These are phyloP conservation scores for Parotocinclus haroldoi DNA, from an alignment of 2,797 vertebrate genomes.

Conservation along the genomic window DNA sequence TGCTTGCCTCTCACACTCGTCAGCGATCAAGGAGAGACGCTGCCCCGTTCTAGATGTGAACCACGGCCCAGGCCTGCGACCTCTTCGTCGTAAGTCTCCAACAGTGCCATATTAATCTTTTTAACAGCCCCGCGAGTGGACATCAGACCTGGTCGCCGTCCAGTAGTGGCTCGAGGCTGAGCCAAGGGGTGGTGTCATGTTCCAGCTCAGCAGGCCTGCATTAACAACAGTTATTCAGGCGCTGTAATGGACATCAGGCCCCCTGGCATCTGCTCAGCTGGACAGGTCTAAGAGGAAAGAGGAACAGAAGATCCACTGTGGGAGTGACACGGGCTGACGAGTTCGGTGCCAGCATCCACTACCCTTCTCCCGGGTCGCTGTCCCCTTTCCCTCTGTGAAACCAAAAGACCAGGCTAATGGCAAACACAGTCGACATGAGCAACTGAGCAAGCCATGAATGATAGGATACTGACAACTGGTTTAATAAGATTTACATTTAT, in stretches of 20 bases:
- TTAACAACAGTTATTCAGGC: constrained; percentile 59
- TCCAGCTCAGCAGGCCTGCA: constrained; percentile 47
- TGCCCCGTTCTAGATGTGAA: constrained; percentile 19
- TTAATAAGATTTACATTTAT: not conserved
- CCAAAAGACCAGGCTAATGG: not conserved
- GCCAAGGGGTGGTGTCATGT: constrained; percentile 30
- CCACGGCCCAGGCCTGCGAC: constrained; percentile 2
- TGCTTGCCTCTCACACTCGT: no score
- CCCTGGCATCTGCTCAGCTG: constrained; percentile 55
- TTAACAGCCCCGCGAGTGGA: constrained; percentile 45
- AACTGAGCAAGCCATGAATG: constrained; percentile 1
- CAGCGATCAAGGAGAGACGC: no score
- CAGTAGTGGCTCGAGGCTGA: constrained; percentile 44
- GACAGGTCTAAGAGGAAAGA: constrained; percentile 34
- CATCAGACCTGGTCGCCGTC: constrained; percentile 21
- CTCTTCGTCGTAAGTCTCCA: constrained; percentile 28
- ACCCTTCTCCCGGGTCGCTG: constrained; percentile 14
- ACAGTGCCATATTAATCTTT: constrained; percentile 51
- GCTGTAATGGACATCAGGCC: constrained; percentile 54
- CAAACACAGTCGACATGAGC: constrained; percentile 7
- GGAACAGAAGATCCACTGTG: constrained; percentile 37
- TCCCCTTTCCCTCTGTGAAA: not conserved
- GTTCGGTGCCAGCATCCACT: constrained; percentile 11
- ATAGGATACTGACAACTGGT: constrained; percentile 1
- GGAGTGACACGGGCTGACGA: constrained; percentile 10